Evolutionary conservation across 2,797 vertebrate species (phyloP), one percentile per base, ranked within the genome.

Genomic region (Staurois parvus): DNA sequence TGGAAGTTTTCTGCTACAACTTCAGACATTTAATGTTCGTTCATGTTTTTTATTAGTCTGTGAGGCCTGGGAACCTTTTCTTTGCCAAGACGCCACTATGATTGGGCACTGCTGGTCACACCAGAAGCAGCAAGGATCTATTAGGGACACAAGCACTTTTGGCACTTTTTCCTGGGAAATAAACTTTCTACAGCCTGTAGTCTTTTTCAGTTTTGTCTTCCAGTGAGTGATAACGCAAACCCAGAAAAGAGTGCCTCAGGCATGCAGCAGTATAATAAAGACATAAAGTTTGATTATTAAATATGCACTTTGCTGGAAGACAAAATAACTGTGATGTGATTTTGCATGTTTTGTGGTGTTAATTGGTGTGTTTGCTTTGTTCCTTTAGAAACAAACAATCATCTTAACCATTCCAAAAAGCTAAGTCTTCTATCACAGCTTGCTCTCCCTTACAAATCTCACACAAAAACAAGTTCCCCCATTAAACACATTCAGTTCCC

Each of bases 381-480:
- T 90, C 66, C 89, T 94, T 89, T 95, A 96, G 96, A 95, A 88
- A 93, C 90, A 92, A 93, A 92, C 91, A 89, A 87, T 59, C 92
- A 91, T 0, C 89, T 90, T 92, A 91, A 93, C 91, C 93, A 89
- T 72, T 89, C 90, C 90, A 97, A 95, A 91, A 94, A 95, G 86
- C 86, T 96, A 93, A 93, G 96, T 90, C 95, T 97, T 90, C 95
- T 98, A 86, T 95, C 96, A 90, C 95, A 95, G 84, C 96, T 98
- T 89, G 93, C 95, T 42, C 94, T 97, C 34, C 96, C 96, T 90
- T 92, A 95, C 93, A 96, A 93, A 86, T 77, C 91, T 92, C 91
- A 92, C 67, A 91, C 90, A 80, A 88, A 89, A 76, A 85, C 79
- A 76, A 78, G 68, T 1, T 94, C 94, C 0, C 92, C 94, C 77